A percentile compares a stretch with the other conserved stretches of the same genome.
Evolutionary conservation across 2,888 invertebrate genomes (phyloP).

Genomic region (Apamea anceps): DNA sequence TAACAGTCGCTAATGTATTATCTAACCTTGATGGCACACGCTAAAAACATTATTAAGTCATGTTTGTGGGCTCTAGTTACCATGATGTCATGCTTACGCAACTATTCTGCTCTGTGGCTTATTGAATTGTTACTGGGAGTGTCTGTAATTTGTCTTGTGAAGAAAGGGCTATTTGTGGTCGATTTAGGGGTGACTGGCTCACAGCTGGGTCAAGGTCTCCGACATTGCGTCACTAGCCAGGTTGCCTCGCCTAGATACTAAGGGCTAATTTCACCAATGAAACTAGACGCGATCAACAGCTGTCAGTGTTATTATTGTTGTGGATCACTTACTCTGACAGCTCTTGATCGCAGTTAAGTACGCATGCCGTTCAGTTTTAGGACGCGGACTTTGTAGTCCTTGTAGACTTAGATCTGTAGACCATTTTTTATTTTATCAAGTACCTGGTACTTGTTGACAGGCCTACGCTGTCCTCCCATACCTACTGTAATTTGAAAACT

Average conservation of each 20-base stretch:
- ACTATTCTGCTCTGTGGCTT: slow-evolving; percentile 32
- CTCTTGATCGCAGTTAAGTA: too few relatives aligned
- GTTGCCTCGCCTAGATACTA: neutral
- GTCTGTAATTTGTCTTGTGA: slow-evolving; percentile 24
- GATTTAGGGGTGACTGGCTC: neutral
- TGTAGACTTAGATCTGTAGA: too few relatives aligned
- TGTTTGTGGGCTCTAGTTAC: slow-evolving; percentile 38
- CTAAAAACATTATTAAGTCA: slow-evolving; percentile 63
- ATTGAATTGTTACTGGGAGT: slow-evolving; percentile 47
- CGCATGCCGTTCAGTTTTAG: neutral
- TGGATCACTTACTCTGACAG: neutral
- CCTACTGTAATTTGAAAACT: too few relatives aligned
- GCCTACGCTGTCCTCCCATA: too few relatives aligned
- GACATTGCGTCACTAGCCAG: neutral
- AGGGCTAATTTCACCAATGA: too few relatives aligned
- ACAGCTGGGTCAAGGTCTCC: neutral
- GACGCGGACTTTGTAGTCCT: too few relatives aligned
- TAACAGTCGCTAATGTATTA: slow-evolving; percentile 35
- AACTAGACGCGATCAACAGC: too few relatives aligned
- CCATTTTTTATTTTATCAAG: too few relatives aligned
- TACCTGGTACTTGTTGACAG: too few relatives aligned
- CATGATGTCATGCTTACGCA: slow-evolving; percentile 58
- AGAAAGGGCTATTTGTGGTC: neutral
- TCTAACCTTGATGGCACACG: slow-evolving; percentile 55
- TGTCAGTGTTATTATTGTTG: neutral